phyloP scores from a whole-genome alignment of 1,140 invertebrate species.

The Drosophila grimshawi region DNA sequence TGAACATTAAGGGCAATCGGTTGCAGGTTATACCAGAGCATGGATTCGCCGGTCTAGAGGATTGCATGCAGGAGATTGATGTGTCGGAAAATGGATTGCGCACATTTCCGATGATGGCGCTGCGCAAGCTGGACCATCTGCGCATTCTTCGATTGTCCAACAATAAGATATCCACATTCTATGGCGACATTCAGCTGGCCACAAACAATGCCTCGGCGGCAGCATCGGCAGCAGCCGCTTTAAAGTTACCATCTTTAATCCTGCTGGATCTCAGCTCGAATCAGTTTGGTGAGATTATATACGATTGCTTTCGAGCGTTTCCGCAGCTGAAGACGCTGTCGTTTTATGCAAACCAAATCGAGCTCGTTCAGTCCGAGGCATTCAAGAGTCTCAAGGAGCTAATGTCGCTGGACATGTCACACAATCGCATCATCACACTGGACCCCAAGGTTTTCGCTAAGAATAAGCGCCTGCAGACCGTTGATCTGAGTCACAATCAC shows the following conservation, averaged over 20 bases:
- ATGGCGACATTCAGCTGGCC: constrained; percentile 69
- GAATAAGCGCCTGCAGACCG: constrained; percentile 90
- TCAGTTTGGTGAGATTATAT: constrained; percentile 90
- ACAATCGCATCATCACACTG: constrained; percentile 92
- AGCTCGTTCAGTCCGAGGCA: constrained; percentile 90
- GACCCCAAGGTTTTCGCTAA: constrained; percentile 89
- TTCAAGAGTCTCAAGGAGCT: constrained; percentile 90
- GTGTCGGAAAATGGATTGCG: constrained; percentile 94
- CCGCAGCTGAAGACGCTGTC: constrained; percentile 92
- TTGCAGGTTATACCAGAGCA: constrained; percentile 92
- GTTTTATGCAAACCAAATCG: constrained; percentile 93
- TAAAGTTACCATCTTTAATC: constrained; percentile 89
- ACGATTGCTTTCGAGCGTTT: constrained; percentile 91
- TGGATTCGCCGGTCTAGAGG: constrained; percentile 93
- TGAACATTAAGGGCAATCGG: constrained; percentile 93
- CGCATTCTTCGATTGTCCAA: constrained; percentile 91
- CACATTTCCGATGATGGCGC: constrained; percentile 91
- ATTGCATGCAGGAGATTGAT: constrained; percentile 92
- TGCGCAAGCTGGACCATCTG: constrained; percentile 90
- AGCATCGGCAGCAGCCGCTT: constrained; percentile 66
- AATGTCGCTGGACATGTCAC: constrained; percentile 93
- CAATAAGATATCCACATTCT: constrained; percentile 90
- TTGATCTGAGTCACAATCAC: constrained; percentile 95
- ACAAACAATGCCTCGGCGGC: constrained; percentile 83
- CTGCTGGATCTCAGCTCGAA: constrained; percentile 95